Evolutionary conservation across 2,888 invertebrate genomes (phyloP), one percentile per base, ranked within the genome.

Genomic region (Cerastis rubricosa): DNA sequence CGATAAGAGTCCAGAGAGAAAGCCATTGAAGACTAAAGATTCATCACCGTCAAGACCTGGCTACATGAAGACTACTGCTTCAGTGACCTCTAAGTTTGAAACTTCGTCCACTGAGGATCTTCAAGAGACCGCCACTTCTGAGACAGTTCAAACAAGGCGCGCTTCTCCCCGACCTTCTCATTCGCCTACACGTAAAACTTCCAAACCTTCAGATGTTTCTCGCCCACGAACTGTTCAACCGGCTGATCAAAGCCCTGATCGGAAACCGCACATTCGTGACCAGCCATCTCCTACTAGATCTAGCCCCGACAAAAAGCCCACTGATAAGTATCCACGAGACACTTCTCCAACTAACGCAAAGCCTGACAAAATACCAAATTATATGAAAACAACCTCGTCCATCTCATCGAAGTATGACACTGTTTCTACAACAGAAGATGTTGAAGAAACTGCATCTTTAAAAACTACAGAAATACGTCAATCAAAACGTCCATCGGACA

Each of bases 21-120:
- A 72, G 1, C 14, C 71, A 35, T 45, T 61, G 9, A 71, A 71
- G 12, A 59, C 83, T n/a, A 87, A 76, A 49, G 65, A 81, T 19
- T 71, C 67, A 64, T 80, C 84, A 11, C 71, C 78, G 0, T 67
- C 74, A 35, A 81, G 54, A 74, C 80, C 82, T 29, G 69, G 71
- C 25, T 71, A 75, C 43, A 76, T 76, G 69, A 80, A 81, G 66
- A 78, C 77, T 22, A 85, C 88, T 40, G 70, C 71, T 59, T 85
- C 89, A 22, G 74, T 83, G 67, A 78, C 76, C 0, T 70, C 82
- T 11, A 78, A 87, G 59, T 79, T 76, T 64, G 86, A 84, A 43
- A 63, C 64, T 17, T 72, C 54, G 17, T 84, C 85, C 22, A 71
- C 74, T 57, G 85, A 83, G 54, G 67, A 85, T 71, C 25, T 78